These are phyloP conservation scores for Paracyclopina nana DNA, from an alignment of 1,140 invertebrate species.

Conservation along the genomic window DNA sequence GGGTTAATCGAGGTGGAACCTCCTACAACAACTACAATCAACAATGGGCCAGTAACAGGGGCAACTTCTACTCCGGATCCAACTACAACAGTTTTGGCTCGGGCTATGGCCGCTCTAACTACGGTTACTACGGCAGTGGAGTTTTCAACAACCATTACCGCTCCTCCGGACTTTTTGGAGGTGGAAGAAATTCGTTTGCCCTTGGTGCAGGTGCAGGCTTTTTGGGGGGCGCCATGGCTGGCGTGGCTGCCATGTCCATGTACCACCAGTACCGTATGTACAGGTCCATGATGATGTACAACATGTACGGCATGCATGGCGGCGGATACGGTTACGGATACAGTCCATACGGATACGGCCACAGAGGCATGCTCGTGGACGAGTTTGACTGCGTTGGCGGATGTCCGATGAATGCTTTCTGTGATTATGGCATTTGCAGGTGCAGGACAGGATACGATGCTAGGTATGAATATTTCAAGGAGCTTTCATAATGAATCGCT, in stretches of 20 bases:
- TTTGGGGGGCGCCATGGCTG: not conserved
- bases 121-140: not conserved
- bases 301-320: not conserved
- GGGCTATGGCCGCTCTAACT: not conserved
- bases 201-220: not conserved
- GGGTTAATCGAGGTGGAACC: no score
- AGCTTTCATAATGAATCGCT: not conserved
- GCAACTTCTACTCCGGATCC: not conserved
- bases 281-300: not conserved
- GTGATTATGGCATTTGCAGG: not conserved
- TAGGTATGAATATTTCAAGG: not conserved
- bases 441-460: not conserved
- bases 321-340: not conserved
- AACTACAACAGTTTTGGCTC: not conserved
- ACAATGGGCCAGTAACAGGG: not conserved
- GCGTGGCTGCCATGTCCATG: not conserved
- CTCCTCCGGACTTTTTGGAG: not conserved
- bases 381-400: not conserved
- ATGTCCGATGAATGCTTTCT: not conserved
- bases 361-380: not conserved
- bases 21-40: not conserved
- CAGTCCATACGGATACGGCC: not conserved
- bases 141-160: not conserved
- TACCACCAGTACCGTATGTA: not conserved
- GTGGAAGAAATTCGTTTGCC: not conserved